A percentile compares a stretch with the other conserved stretches of the same genome.
phyloP scores from a whole-genome alignment of 1,140 invertebrate species.

The Lordiphosa stackelbergi region DNA sequence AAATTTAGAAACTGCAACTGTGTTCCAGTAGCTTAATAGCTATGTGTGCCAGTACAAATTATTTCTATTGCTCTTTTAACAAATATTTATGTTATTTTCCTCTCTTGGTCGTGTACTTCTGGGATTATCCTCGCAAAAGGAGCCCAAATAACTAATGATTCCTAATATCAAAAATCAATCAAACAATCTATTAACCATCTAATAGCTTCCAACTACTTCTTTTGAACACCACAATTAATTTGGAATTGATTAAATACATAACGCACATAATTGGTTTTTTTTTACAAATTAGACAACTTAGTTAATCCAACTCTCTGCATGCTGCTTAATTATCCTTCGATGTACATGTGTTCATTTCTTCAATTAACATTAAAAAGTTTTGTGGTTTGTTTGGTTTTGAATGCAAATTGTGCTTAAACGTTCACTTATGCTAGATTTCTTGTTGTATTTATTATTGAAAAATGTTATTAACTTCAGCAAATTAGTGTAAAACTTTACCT shows the following conservation, averaged over 20 bases:
- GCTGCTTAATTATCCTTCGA: constrained; percentile 56
- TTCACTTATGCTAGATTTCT: constrained; percentile 43
- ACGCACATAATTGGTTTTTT: constrained; percentile 40
- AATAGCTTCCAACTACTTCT: constrained; percentile 30
- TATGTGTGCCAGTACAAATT: no score
- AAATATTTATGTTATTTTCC: no score
- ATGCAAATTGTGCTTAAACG: constrained; percentile 56
- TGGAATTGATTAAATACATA: constrained; percentile 27
- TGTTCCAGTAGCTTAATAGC: no score
- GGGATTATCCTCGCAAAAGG: constrained; percentile 16
- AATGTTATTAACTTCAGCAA: constrained; percentile 67
- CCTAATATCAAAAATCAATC: constrained; percentile 67
- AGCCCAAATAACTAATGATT: constrained; percentile 53
- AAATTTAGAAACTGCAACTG: no score
- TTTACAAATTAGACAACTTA: constrained; percentile 68
- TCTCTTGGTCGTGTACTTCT: constrained; percentile 6
- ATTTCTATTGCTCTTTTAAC: no score
- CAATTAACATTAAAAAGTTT: constrained; percentile 25
- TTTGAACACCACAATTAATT: constrained; percentile 32
- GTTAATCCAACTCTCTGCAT: constrained; percentile 25
- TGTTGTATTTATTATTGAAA: constrained; percentile 20
- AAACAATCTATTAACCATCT: constrained; percentile 25
- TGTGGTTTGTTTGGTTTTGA: constrained; percentile 18
- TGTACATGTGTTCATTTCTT: constrained; percentile 40
- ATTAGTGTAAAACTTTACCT: constrained; percentile 63